A percentile compares a stretch with the other conserved stretches of the same genome.
Conservation (phyloP, 2,888 invertebrate genomes). For the Zygaena filipendulae region DNA sequence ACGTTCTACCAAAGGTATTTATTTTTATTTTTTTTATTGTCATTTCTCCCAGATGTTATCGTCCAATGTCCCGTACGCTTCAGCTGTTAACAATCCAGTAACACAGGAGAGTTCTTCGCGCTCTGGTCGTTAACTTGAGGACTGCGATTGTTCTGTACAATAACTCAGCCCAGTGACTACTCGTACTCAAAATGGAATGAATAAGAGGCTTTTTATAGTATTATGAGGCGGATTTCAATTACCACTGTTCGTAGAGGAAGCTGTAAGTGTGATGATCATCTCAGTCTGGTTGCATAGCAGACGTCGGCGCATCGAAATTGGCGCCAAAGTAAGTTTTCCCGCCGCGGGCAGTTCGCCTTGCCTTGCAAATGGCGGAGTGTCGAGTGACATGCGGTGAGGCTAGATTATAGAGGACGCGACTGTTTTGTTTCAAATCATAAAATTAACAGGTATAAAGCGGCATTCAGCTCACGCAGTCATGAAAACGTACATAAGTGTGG, state of each 20-base stretch:
- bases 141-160: no score
- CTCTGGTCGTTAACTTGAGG: no score
- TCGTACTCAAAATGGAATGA: conserved; percentile 54
- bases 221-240: background rate
- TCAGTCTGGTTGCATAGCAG: conserved; percentile 33
- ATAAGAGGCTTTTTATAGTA: conserved; percentile 52
- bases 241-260: conserved; percentile 10
- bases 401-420: background rate
- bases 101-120: no score
- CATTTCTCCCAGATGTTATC: no score
- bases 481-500: no score
- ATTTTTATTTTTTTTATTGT: conserved; percentile 30
- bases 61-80: conserved; percentile 14
- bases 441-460: no score
- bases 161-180: no score
- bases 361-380: conserved; percentile 63
- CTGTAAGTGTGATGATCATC: conserved; percentile 19
- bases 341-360: conserved; percentile 62
- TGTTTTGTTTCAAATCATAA: background rate
- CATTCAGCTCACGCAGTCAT: no score
- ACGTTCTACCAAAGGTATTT: conserved; percentile 68
- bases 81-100: no score
- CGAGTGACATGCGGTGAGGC: conserved; percentile 39
- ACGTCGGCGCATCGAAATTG: conserved; percentile 49
- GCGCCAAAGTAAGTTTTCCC: conserved; percentile 65